A percentile compares a stretch with the other conserved stretches of the same genome.
Conservation (phyloP, 2,113 vertebrate genomes). For the Dasyornis broadbenti region DNA sequence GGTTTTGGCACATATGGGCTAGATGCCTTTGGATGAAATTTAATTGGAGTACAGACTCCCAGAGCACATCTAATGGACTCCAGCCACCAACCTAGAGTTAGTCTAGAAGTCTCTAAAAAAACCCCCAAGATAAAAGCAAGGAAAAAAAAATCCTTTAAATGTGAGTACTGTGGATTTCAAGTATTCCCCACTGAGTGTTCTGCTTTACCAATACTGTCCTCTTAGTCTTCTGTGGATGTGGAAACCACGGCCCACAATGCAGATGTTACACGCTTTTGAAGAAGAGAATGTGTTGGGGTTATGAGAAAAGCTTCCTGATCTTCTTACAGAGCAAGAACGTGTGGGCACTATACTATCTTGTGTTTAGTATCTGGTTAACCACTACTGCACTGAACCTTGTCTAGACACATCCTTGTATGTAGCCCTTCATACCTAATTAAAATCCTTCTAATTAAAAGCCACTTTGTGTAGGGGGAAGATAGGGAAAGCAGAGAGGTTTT, state of each 20-base stretch:
- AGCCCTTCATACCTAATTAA: neutral
- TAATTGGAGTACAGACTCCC: neutral
- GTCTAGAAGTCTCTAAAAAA: neutral
- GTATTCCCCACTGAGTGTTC: neutral
- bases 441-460: neutral
- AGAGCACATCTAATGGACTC: neutral
- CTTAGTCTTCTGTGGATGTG: neutral
- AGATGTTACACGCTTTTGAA: neutral
- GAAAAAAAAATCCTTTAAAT: neutral
- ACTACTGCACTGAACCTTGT: neutral
- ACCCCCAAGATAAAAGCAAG: neutral
- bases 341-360: neutral
- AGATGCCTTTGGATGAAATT: neutral
- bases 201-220: neutral
- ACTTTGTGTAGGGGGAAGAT: neutral
- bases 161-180: neutral
- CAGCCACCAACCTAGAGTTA: neutral
- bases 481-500: neutral
- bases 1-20: neutral
- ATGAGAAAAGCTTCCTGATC: neutral
- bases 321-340: neutral
- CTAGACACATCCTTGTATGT: neutral
- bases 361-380: neutral
- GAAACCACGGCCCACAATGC: neutral
- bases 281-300: neutral